Base-by-base conservation (phyloP, 2,888 invertebrate species). In the Andricus quercusramuli region DNA sequence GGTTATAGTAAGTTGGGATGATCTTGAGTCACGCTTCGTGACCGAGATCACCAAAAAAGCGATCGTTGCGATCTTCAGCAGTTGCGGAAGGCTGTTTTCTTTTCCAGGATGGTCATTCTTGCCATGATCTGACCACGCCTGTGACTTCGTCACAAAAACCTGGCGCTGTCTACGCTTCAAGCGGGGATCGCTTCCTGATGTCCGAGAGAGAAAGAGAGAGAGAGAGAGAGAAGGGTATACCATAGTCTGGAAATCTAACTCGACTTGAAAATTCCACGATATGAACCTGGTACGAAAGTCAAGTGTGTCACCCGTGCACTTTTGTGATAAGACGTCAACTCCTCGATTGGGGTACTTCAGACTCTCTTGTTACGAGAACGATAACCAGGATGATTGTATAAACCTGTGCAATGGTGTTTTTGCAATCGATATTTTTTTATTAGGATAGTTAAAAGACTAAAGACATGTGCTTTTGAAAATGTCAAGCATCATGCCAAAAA, bases 191-290 rank as follows among this genome's bases (percentile, higher is more conserved):
- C 41, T 77, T 32, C 41, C 59, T 59, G 37, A 74, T 47, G 47
- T 17, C 13, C 51, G 9, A 44, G 20, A 17, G 37, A 70, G 22
- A 70, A 2, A 70, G 22, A 44, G 22, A 15, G 37, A 37, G 9
- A 44, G 20, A 8, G 20, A 44, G 22, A 44, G 2, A 44, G 22
- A 44, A 22, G n/a, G 13, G 51, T 20, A 47, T n/a, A 77, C n/a
- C 59, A 78, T 78, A 29, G 67, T 78, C 59, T 68, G 78, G 25
- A 68, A 17, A 78, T 70, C 22, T 11, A 67, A 62, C 68, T 68
- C 41, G 62, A 41, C 68, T 37, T 62, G 78, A 37, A 78, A 78
- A 78, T 78, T 78, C 78, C 78, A 78, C 56, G 66, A 41, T 70
- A 56, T 51, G 37, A 56, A 74, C 29, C n/a, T 56, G 32, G 37